Base-by-base conservation (phyloP, 2,113 vertebrate genomes). In the Anoura caudifer region DNA sequence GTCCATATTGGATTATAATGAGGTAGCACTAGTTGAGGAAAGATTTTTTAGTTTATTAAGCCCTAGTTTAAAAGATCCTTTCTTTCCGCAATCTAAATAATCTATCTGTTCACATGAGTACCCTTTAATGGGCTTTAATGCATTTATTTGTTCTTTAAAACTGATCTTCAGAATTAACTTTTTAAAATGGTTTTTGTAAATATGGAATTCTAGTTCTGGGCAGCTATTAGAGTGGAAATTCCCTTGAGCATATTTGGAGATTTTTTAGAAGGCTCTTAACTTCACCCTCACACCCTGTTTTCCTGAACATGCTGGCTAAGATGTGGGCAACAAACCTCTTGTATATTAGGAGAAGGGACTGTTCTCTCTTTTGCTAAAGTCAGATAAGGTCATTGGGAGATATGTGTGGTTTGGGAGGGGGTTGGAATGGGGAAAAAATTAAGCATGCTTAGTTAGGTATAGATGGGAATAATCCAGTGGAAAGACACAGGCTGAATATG, bases 181-280 rank as follows among this genome's bases (percentile, higher is more conserved):
- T 82, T 98, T 97, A 77, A 95, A 93, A 52, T 50, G 24, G 2
- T 61, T 92, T 94, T 92, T 86, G 26, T 41, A 93, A 61, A 96
- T 56, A 86, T 69, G 38, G 63, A 88, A 77, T 86, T 94, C 24
- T 41, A 82, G 54, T 13, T 61, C 26, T 91, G 85, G 67, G 82
- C 95, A 97, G 88, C 69, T 96, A 83, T 96, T 94, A 83, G 86
- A 88, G 26, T 73, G 41, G 83, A 95, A 89, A 95, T 95, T 72
- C 79, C 90, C 93, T 41, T 75, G 79, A 41, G 47, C 43, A 93
- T 93, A 59, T 88, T 79, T 88, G 41, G 67, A 83, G 79, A 83
- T 93, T 93, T 84, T 84, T 90, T 72, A 94, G 94, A 89, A 67
- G 47, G 33, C 28, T 41, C 83, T 45, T 67, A 43, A 38, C 77